Conservation (phyloP, 2,113 vertebrate genomes). For the Ciconia boyciana region DNA sequence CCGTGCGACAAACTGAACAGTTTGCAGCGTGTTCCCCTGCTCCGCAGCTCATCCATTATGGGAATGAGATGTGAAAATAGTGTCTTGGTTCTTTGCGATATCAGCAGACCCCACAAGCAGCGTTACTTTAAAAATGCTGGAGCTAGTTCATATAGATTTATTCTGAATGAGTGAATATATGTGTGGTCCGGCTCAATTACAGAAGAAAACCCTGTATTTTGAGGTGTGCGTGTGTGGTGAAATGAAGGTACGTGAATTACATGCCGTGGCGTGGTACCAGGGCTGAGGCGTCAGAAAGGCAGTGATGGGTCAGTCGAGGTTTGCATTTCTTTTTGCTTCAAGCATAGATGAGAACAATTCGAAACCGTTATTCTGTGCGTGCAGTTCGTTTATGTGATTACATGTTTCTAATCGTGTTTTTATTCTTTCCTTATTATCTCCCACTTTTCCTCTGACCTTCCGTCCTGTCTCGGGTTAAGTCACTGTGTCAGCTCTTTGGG, state of each 20-base stretch:
- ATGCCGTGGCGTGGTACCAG: neutral
- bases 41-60: neutral
- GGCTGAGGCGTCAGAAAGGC: neutral
- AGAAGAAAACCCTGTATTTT: neutral
- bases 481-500: neutral
- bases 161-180: neutral
- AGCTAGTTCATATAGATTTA: neutral
- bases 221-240: neutral
- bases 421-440: neutral
- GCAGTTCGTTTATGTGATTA: neutral
- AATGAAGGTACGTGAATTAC: neutral
- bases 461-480: neutral
- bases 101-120: conserved; percentile 58
- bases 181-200: conserved; percentile 36
- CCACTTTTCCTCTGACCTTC: neutral
- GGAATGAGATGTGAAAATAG: conserved; percentile 38
- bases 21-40: conserved; percentile 14
- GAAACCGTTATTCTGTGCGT: neutral
- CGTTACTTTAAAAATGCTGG: conserved; percentile 8
- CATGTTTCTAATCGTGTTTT: neutral
- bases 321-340: neutral
- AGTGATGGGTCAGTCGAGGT: neutral
- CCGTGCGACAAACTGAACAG: neutral
- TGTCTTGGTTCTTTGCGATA: conserved; percentile 31
- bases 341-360: neutral